Percentiles rank a stretch among this genome's conserved stretches.
phyloP scores from a whole-genome alignment of 2,797 vertebrate species.

The Schizopygopsis malacanthus region DNA sequence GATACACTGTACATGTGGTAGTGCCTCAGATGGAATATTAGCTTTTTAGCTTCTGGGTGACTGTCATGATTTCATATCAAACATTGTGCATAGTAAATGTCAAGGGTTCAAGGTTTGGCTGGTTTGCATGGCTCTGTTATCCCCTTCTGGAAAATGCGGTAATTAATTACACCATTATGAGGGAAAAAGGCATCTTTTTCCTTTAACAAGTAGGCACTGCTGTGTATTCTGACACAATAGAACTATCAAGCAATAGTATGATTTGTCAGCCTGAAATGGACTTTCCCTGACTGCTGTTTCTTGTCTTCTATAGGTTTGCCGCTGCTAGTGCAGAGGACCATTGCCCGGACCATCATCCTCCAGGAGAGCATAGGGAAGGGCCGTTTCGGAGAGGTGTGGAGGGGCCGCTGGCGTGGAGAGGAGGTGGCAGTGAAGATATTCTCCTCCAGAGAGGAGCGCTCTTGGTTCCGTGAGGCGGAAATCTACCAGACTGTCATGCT shows the following conservation, averaged over 20 bases:
- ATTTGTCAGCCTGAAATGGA: background rate
- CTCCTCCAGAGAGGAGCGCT: slow-evolving; percentile 87
- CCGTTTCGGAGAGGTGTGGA: slow-evolving; percentile 88
- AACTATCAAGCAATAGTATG: background rate
- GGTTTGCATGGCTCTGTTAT: background rate
- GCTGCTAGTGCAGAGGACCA: slow-evolving; percentile 87
- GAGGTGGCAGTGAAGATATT: slow-evolving; percentile 90
- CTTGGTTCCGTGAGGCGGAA: slow-evolving; percentile 88
- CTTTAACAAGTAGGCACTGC: background rate
- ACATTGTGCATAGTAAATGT: background rate
- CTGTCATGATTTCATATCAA: background rate
- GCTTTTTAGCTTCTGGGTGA: background rate
- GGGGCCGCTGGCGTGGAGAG: slow-evolving; percentile 88
- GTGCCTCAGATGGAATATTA: background rate
- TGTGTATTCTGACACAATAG: background rate
- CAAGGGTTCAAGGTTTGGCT: background rate
- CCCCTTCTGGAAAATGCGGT: background rate
- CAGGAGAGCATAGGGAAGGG: slow-evolving; percentile 91
- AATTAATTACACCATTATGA: background rate
- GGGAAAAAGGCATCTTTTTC: background rate
- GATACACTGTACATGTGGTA: slow-evolving; percentile 10
- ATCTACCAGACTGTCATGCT: slow-evolving; percentile 91
- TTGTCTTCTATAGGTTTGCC: slow-evolving; percentile 78
- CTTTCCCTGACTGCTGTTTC: background rate
- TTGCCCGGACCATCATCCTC: slow-evolving; percentile 87